Base-by-base conservation (phyloP, 2,797 vertebrate genomes). In the Eulemur coronatus region DNA sequence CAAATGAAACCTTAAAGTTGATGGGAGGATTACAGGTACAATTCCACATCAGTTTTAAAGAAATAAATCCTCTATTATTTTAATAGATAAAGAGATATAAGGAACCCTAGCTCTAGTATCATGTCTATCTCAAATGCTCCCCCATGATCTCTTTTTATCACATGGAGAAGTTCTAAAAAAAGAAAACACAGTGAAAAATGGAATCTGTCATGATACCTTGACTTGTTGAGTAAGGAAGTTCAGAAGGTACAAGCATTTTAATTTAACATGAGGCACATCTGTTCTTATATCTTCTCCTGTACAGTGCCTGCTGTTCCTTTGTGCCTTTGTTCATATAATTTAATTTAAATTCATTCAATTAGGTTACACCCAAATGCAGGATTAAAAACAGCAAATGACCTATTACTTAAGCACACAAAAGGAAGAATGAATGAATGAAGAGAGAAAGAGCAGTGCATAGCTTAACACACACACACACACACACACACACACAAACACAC, bases 241-340 rank as follows among this genome's bases (percentile, higher is more conserved):
- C 9, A 89, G 35, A 38, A 87, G 41, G 38, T 89, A 48, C 46
- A 84, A 65, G 22, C 9, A 11, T 84, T 97, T 91, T 82, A 75
- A 89, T 92, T 85, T 82, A 91, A 89, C 14, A 15, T 35, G 14
- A 67, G 35, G 6, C 50, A 73, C 12, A 84, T 75, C n/a, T 91
- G n/a, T 65, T 97, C 85, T 86, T 90, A 41, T 57, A 57, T 88
- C 38, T 95, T 88, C 24, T 89, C 30, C 87, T 41, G 22, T 41
- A 55, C 38, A 43, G 4, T 88, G 87, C 13, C 84, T 81, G 43
- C 57, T 81, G 43, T 73, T 50, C 33, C 1, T 96, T 87, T 94
- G 30, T 55, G 4, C 20, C 24, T 24, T 89, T 91, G 52, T 70
- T 55, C 73, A 84, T 84, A 63, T 50, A 84, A 80, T 55, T 65